Evolutionary conservation across 2,113 vertebrate species (phyloP).

Genomic region (Orientallactaga bullata): DNA sequence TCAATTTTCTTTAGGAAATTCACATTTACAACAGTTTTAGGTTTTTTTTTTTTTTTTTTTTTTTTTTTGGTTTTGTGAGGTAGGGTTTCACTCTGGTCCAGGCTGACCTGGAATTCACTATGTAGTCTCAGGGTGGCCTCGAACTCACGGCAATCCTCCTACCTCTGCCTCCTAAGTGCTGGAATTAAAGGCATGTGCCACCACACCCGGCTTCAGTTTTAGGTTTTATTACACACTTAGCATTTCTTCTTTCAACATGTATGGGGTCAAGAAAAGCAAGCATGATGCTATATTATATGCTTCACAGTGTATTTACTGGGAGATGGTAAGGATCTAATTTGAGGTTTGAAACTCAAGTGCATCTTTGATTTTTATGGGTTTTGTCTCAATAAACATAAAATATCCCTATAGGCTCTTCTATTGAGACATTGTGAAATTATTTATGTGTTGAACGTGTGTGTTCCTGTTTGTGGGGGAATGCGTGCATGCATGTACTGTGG

Average conservation of each 20-base stretch:
- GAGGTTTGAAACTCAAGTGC: neutral
- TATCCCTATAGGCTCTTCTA: neutral
- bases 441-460: no score
- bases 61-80: no score
- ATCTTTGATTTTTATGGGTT: neutral
- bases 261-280: slow-evolving; percentile 17
- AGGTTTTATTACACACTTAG: slow-evolving; percentile 29
- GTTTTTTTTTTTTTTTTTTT: no score
- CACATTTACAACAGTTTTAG: neutral
- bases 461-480: no score
- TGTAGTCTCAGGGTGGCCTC: no score
- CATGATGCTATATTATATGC: neutral
- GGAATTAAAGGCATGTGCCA: no score
- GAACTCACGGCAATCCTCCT: no score
- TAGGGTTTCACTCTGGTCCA: no score
- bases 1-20: neutral
- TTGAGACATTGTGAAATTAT: neutral
- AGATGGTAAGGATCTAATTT: neutral
- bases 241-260: neutral
- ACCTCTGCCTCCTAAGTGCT: no score
- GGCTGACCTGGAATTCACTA: no score
- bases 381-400: neutral
- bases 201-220: no score
- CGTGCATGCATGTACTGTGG: no score
- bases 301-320: neutral